These are phyloP conservation scores for Phaonia tiefii DNA, from an alignment of 2,888 invertebrate species.

Conservation along the genomic window DNA sequence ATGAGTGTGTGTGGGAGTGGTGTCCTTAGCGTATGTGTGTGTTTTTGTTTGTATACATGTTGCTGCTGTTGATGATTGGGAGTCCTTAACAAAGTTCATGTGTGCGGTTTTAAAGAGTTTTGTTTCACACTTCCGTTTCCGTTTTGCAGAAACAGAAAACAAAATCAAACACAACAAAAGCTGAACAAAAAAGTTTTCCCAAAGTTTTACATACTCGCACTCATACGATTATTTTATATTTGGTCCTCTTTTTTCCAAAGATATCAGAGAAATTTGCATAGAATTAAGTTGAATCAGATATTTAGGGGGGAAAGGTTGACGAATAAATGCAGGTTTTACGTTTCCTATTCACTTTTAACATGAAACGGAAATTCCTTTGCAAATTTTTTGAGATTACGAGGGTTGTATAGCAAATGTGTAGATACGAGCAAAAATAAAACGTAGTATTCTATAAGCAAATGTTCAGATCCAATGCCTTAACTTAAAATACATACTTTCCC, in stretches of 20 bases:
- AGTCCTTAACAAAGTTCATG: conserved; percentile 57
- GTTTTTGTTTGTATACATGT: neutral
- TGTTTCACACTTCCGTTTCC: conserved; percentile 70
- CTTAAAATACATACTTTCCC: too few relatives aligned
- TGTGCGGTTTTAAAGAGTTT: conserved; percentile 66
- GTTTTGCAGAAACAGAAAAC: conserved; percentile 46
- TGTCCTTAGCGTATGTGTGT: neutral
- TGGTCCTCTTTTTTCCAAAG: conserved; percentile 38
- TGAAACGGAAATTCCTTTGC: conserved; percentile 58
- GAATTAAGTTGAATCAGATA: conserved; percentile 42
- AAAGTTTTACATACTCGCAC: conserved; percentile 49
- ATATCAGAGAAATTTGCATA: conserved; percentile 57
- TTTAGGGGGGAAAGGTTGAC: too few relatives aligned
- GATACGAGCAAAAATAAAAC: too few relatives aligned
- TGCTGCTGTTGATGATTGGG: conserved; percentile 53
- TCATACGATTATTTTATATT: conserved; percentile 35
- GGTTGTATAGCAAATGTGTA: too few relatives aligned
- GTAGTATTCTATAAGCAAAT: too few relatives aligned
- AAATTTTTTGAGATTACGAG: conserved; percentile 33
- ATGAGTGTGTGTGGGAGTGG: conserved; percentile 43
- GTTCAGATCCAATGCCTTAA: too few relatives aligned
- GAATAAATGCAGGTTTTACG: neutral
- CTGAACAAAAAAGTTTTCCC: conserved; percentile 40
- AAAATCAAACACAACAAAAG: conserved; percentile 28
- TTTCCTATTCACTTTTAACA: conserved; percentile 23